Conservation (phyloP, 2,113 vertebrate genomes). For the Phylloscopus trochilus region DNA sequence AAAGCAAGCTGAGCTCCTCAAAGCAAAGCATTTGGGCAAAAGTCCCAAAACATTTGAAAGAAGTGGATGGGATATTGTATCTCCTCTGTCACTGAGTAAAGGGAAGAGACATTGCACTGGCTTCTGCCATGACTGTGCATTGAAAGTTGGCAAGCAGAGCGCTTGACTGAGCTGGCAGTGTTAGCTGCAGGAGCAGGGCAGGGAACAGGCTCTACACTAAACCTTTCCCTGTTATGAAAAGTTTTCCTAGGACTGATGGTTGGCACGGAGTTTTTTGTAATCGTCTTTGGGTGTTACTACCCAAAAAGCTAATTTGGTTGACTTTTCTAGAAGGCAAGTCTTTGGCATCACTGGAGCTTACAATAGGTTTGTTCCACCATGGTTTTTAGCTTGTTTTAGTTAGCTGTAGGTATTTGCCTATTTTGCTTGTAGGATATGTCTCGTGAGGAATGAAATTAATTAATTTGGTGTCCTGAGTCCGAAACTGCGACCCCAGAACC, state of each 20-base stretch:
- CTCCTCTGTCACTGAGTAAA: not conserved
- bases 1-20: not conserved
- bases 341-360: not conserved
- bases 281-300: not conserved
- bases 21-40: not conserved
- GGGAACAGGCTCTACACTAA: not conserved
- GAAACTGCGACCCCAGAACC: no score
- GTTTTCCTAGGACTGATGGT: not conserved
- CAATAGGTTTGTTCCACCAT: not conserved
- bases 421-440: not conserved
- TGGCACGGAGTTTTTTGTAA: not conserved
- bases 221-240: not conserved
- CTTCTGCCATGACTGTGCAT: not conserved
- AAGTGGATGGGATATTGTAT: not conserved
- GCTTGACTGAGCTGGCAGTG: not conserved
- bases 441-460: not conserved
- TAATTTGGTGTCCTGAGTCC: no score
- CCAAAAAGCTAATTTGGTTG: not conserved
- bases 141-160: not conserved
- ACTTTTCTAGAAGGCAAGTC: not conserved
- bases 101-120: not conserved
- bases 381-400: not conserved
- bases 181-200: not conserved
- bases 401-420: not conserved
- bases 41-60: not conserved